A percentile compares a stretch with the other conserved stretches of the same genome.
phyloP scores from a whole-genome alignment of 2,888 invertebrate genomes.

The Octodonta nipae region DNA sequence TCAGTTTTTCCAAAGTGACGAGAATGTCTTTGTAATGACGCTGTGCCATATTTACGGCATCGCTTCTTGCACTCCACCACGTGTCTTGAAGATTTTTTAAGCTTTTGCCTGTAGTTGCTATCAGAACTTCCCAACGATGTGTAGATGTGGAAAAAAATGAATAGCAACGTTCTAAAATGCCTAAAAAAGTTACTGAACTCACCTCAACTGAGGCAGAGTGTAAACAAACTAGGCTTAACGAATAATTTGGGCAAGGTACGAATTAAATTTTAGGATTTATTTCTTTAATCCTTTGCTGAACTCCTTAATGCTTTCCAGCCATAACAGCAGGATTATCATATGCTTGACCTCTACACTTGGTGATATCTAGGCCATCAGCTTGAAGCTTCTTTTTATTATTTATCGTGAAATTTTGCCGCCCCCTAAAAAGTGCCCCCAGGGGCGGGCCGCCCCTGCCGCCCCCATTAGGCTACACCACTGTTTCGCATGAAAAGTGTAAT shows the following conservation, averaged over 20 bases:
- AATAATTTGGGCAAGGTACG: slow-evolving; percentile 9
- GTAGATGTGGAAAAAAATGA: slow-evolving; percentile 14
- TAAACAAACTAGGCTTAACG: slow-evolving; percentile 11
- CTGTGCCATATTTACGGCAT: slow-evolving; percentile 6
- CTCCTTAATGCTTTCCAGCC: slow-evolving; percentile 11
- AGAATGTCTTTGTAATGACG: slow-evolving; percentile 8
- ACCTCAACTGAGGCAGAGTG: slow-evolving; percentile 11
- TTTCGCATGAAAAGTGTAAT: too few species aligned
- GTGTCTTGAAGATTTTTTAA: slow-evolving; percentile 12
- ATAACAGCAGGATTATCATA: slow-evolving; percentile 18
- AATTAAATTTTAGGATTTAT: slow-evolving; percentile 14
- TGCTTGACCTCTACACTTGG: too few species aligned
- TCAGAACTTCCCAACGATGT: slow-evolving; percentile 14
- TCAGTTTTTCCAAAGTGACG: slow-evolving; percentile 11
- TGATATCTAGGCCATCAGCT: too few species aligned
- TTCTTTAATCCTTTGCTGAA: slow-evolving; percentile 12
- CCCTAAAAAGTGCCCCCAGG: slow-evolving; percentile 1
- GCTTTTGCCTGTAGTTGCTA: slow-evolving; percentile 13
- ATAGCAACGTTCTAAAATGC: slow-evolving; percentile 12
- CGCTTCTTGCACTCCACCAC: slow-evolving; percentile 7
- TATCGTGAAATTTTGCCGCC: slow-evolving; percentile 1
- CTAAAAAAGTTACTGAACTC: slow-evolving; percentile 10
- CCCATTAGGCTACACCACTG: too few species aligned
- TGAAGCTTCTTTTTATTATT: neutral
- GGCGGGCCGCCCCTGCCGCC: neutral